A percentile compares a stretch with the other conserved stretches of the same genome.
phyloP scores from a whole-genome alignment of 2,888 invertebrate genomes.

The Epinotia ramella region DNA sequence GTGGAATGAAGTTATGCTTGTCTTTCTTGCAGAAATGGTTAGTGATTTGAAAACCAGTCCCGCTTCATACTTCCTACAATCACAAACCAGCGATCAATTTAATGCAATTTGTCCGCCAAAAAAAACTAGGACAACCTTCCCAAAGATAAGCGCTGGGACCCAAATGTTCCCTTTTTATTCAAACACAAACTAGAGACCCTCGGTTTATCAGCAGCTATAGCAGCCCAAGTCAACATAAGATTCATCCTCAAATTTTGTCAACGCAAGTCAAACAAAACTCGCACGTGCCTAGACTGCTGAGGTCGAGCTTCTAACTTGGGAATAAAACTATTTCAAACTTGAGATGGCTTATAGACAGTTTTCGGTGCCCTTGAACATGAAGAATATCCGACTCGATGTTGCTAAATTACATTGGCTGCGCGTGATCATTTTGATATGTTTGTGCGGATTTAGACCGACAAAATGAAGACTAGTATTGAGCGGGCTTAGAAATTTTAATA shows the following conservation, averaged over 20 bases:
- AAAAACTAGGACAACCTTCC: background rate
- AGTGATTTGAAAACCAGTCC: too few relatives aligned
- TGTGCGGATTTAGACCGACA: background rate
- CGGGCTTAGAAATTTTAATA: too few relatives aligned
- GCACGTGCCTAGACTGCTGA: slow-evolving; percentile 30
- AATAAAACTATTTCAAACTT: slow-evolving; percentile 15
- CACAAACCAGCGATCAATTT: background rate
- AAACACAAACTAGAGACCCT: slow-evolving; percentile 33
- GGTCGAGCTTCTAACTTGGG: background rate
- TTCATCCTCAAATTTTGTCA: slow-evolving; percentile 41
- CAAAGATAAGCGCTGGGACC: slow-evolving; percentile 12
- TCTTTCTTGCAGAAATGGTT: too few relatives aligned
- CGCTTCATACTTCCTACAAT: background rate
- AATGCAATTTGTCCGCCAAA: background rate
- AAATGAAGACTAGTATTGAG: too few relatives aligned
- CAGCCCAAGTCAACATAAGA: slow-evolving; percentile 21
- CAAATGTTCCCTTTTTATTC: slow-evolving; percentile 28
- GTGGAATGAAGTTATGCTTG: too few relatives aligned
- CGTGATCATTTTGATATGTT: background rate
- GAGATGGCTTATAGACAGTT: slow-evolving; percentile 11
- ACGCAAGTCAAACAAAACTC: slow-evolving; percentile 37
- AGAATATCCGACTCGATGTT: background rate
- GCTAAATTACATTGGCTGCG: background rate
- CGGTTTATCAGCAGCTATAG: slow-evolving; percentile 28
- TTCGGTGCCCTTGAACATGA: background rate